Conservation (phyloP, 2,888 invertebrate species). For the Xestoiulus laeticollis region DNA sequence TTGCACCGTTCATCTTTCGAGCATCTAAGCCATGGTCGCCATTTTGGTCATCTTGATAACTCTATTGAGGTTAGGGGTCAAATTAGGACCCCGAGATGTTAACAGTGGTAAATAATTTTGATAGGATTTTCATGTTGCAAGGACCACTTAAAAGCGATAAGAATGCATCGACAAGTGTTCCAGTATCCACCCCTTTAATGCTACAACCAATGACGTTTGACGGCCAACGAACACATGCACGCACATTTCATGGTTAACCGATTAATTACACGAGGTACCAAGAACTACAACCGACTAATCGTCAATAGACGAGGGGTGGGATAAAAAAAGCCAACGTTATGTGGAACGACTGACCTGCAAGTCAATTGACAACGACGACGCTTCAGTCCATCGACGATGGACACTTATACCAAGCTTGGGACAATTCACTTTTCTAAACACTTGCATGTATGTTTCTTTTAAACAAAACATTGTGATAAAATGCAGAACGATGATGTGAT, state of each 20-base stretch:
- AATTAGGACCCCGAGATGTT: slow-evolving; percentile 3
- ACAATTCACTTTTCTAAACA: not conserved
- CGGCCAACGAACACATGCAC: slow-evolving; percentile 28
- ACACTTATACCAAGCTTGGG: not conserved
- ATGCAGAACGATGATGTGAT: too few relatives aligned
- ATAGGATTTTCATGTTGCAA: not conserved
- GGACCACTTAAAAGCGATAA: not conserved
- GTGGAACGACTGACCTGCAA: slow-evolving; percentile 40
- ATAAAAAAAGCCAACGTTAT: slow-evolving; percentile 35
- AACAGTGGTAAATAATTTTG: not conserved
- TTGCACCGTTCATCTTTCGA: not conserved
- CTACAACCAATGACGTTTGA: slow-evolving; percentile 36
- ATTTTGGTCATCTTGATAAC: too few relatives aligned
- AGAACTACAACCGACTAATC: slow-evolving; percentile 41
- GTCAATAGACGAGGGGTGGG: slow-evolving; percentile 37
- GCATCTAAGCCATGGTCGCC: not conserved
- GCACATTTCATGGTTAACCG: slow-evolving; percentile 41
- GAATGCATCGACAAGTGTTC: not conserved
- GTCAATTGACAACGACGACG: not conserved
- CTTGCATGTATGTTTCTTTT: too few relatives aligned
- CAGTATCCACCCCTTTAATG: slow-evolving; percentile 35
- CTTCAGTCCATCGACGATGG: not conserved
- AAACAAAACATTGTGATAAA: too few relatives aligned
- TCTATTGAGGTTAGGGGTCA: not conserved
- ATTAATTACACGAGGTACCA: slow-evolving; percentile 36